Conservation (phyloP, 2,888 invertebrate genomes). For the Aspidiotus rigidus region DNA sequence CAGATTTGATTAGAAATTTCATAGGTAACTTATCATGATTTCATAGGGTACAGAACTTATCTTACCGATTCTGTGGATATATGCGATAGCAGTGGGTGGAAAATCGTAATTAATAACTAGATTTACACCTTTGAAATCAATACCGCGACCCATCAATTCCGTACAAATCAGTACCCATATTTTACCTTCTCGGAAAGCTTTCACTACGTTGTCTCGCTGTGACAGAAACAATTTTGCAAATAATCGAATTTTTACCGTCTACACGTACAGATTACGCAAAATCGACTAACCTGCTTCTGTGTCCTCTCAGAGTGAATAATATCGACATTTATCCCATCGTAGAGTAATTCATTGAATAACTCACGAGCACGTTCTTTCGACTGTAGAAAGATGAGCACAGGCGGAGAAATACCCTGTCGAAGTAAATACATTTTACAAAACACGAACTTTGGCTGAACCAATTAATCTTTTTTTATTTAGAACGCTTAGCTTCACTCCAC, state of each 20-base stretch:
- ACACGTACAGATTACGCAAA: not conserved
- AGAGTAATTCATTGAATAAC: constrained; percentile 77
- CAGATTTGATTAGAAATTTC: no score
- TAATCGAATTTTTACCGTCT: not conserved
- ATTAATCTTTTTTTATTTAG: not conserved
- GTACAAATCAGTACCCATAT: constrained; percentile 96
- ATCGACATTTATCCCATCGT: constrained; percentile 87
- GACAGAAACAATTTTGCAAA: constrained; percentile 38
- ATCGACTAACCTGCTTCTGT: constrained; percentile 59
- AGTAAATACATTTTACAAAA: not conserved
- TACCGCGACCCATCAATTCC: constrained; percentile 90
- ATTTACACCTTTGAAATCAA: constrained; percentile 94
- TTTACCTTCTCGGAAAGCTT: constrained; percentile 80
- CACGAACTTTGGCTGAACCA: not conserved
- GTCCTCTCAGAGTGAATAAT: constrained; percentile 87
- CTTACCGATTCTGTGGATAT: constrained; percentile 72
- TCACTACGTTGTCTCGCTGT: constrained; percentile 83
- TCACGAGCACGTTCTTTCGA: constrained; percentile 90
- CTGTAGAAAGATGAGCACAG: constrained; percentile 81
- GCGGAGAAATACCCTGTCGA: constrained; percentile 67
- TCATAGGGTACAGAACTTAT: not conserved
- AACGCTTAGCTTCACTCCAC: not conserved
- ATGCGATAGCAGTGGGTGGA: constrained; percentile 78
- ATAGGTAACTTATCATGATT: not conserved
- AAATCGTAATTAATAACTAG: constrained; percentile 96